A percentile compares a stretch with the other conserved stretches of the same genome.
Evolutionary conservation across 2,797 vertebrate species (phyloP).

Genomic region (Syndactyla subalaris): DNA sequence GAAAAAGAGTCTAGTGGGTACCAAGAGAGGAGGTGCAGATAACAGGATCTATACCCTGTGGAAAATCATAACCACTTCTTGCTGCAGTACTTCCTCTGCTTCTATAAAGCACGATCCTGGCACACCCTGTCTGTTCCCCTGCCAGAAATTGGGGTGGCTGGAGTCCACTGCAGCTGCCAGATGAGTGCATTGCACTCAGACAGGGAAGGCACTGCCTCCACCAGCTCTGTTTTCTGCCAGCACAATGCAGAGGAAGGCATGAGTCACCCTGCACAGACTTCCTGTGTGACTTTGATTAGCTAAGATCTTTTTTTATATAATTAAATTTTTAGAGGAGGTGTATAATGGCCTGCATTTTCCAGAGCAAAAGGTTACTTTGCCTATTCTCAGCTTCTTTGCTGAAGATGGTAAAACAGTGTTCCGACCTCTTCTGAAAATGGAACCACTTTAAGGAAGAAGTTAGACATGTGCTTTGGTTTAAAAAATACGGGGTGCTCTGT

Average conservation of each 20-base stretch:
- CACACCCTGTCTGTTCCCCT: neutral
- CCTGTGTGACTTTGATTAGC: constrained; percentile 10
- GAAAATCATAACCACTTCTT: neutral
- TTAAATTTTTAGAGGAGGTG: neutral
- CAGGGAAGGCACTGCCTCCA: neutral
- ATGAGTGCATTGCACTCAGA: neutral
- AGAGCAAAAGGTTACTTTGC: neutral
- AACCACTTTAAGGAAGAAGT: neutral
- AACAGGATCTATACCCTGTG: neutral
- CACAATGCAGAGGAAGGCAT: neutral
- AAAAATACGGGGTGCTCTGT: neutral
- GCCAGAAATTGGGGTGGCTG: constrained; percentile 1
- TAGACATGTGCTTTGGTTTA: neutral
- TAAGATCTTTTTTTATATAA: neutral
- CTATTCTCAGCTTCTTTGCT: neutral
- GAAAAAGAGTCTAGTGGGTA: neutral
- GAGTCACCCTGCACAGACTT: neutral
- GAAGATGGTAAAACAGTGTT: neutral
- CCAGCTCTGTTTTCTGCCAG: neutral
- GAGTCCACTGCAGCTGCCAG: constrained; percentile 24
- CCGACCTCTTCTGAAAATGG: neutral
- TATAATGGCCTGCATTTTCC: neutral
- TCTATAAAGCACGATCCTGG: neutral
- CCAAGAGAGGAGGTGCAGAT: neutral
- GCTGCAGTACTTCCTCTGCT: neutral